Evolutionary conservation across 2,888 invertebrate genomes (phyloP).

Genomic region (Epinotia ramella): DNA sequence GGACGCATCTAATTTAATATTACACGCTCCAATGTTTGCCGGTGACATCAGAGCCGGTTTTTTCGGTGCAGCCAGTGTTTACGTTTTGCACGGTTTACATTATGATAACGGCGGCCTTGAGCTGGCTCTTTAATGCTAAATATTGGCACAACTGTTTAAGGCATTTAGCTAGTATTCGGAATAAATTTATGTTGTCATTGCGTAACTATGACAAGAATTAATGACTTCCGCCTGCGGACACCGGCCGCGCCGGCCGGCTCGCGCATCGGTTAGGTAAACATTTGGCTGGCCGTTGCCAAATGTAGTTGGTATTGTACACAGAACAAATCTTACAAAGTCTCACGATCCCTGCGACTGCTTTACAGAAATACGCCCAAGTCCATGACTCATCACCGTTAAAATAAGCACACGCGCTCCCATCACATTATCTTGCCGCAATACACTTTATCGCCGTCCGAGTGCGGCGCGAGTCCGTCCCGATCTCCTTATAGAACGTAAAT

Average conservation of each 20-base stretch:
- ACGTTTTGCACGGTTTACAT: conserved; percentile 74
- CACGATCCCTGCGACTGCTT: conserved; percentile 49
- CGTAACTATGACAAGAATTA: conserved; percentile 52
- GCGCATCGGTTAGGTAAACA: conserved; percentile 57
- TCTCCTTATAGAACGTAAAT: conserved; percentile 56
- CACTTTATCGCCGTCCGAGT: conserved; percentile 49
- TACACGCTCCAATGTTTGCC: conserved; percentile 78
- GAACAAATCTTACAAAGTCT: conserved; percentile 50
- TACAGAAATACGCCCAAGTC: conserved; percentile 58
- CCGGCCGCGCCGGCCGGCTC: conserved; percentile 48
- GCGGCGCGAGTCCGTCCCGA: conserved; percentile 58
- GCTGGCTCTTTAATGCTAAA: conserved; percentile 46
- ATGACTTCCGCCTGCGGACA: conserved; percentile 51
- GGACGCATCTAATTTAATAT: conserved; percentile 80
- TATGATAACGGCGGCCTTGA: conserved; percentile 64
- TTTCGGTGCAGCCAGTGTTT: conserved; percentile 78
- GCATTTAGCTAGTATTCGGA: not conserved
- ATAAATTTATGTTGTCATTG: conserved; percentile 49
- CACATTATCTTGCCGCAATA: conserved; percentile 57
- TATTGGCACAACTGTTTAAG: conserved; percentile 18
- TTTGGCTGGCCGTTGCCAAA: conserved; percentile 56
- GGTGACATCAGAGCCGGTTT: conserved; percentile 82
- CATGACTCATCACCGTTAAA: conserved; percentile 64
- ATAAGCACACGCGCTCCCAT: conserved; percentile 61
- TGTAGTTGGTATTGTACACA: conserved; percentile 48